phyloP scores from a whole-genome alignment of 2,888 invertebrate genomes.

The Chaitophorus viminalis region DNA sequence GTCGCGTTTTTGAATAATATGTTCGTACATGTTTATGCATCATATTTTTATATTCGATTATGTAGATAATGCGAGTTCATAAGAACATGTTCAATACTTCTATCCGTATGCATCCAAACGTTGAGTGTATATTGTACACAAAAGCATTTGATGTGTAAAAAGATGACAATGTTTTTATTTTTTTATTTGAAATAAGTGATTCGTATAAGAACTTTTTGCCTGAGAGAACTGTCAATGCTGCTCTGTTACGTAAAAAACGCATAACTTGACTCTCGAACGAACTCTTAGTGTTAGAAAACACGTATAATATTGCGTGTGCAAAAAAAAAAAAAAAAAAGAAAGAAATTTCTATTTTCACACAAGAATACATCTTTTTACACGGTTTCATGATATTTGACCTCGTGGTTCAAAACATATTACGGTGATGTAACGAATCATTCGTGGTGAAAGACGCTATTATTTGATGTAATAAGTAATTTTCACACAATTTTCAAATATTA shows the following conservation, averaged over 20 bases:
- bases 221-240: not conserved
- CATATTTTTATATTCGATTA: not conserved
- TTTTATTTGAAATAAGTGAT: not conserved
- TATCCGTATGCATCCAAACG: not conserved
- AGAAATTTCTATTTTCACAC: not conserved
- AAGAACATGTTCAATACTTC: not conserved
- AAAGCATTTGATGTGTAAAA: constrained; percentile 7
- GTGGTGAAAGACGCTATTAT: not conserved
- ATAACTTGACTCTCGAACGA: not conserved
- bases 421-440: not conserved
- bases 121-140: not conserved
- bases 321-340: not conserved
- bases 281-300: not conserved
- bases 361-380: not conserved
- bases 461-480: no score
- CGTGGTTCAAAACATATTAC: not conserved
- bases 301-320: not conserved
- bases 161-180: not conserved
- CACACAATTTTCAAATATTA: no score
- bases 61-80: not conserved
- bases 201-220: not conserved
- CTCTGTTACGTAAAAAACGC: not conserved
- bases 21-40: not conserved
- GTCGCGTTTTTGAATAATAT: not conserved
- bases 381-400: not conserved